A percentile compares a stretch with the other conserved stretches of the same genome.
Conservation (phyloP, 2,797 vertebrate species). For the Catostomus latipinnis region DNA sequence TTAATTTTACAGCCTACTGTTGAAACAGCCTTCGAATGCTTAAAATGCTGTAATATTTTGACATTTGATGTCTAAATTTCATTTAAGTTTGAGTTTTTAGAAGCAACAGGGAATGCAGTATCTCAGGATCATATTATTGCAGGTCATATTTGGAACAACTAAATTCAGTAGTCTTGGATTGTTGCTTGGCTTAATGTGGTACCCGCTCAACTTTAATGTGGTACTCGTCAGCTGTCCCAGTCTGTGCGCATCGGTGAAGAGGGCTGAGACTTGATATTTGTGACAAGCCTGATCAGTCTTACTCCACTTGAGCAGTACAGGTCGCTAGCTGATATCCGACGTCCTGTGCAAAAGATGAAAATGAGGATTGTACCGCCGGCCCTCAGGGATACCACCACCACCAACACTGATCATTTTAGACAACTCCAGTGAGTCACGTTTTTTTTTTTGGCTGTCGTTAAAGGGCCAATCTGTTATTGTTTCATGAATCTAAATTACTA, state of each 20-base stretch:
- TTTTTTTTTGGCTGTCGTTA: slow-evolving; percentile 6
- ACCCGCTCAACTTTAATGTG: slow-evolving; percentile 54
- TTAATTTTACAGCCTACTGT: too few species aligned
- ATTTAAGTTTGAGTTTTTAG: not conserved
- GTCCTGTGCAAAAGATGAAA: slow-evolving; percentile 31
- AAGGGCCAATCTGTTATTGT: slow-evolving; percentile 3
- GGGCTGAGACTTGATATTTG: slow-evolving; percentile 59
- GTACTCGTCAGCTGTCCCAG: slow-evolving; percentile 62
- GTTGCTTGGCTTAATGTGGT: slow-evolving; percentile 31
- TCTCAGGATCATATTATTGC: not conserved
- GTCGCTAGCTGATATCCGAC: slow-evolving; percentile 68
- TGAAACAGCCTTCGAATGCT: too few species aligned
- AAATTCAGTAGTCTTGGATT: not conserved
- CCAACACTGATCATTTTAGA: slow-evolving; percentile 58
- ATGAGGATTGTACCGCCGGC: not conserved
- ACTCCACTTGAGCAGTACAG: slow-evolving; percentile 70
- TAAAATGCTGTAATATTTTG: too few species aligned
- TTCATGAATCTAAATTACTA: not conserved
- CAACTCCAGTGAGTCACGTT: slow-evolving; percentile 47
- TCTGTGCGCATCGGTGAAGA: slow-evolving; percentile 58
- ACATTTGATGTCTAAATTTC: too few species aligned
- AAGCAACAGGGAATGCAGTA: not conserved
- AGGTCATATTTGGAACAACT: not conserved
- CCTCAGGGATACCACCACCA: slow-evolving; percentile 22
- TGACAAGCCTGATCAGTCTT: slow-evolving; percentile 70